Evolutionary conservation across 2,888 invertebrate genomes (phyloP), one percentile per base, ranked within the genome.

Genomic region (Drosophila falleni): DNA sequence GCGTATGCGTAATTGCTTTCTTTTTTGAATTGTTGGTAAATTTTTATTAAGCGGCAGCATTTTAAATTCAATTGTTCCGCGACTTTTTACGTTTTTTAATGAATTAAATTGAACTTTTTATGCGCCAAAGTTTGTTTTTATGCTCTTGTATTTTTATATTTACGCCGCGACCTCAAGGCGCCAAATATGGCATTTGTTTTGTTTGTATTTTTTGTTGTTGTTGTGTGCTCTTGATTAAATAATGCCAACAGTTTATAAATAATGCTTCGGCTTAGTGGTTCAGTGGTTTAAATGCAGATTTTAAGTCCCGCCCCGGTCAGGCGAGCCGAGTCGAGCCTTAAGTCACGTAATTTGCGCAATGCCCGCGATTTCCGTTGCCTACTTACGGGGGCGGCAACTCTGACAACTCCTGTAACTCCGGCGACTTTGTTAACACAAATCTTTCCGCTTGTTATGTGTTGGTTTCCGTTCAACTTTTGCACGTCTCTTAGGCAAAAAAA

Each of bases 41-140:
- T 76, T 86, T 75, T 80, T 80, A 76, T 84, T 80, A 84, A 76
- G 89, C 89, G 81, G 84, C 60, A 87, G 74, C 86, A 87, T 87
- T 87, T 89, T 73, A 89, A 87, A 89, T 86, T 86, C 86, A 89
- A 87, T 89, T 87, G 85, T 74, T 71, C 31, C 53, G 59, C 74
- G 78, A 78, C 73, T 88, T 83, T 78, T 80, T 81, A 72, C 71
- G 70, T 68, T 84, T 74, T 74, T 84, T 89, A 89, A 87, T 87
- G 89, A 89, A 86, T 87, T 80, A 87, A 89, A 89, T 86, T 87
- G 87, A 85, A 85, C 84, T 88, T 85, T 85, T 85, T 85, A 85
- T 85, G 84, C 44, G 74, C 46, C 42, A 80, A 85, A 84, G 63
- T 74, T 80, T 85, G 47, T 82, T 80, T 84, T 84, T 83, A 81